Conservation (phyloP, 1,140 invertebrate genomes). For the Drosophila simulans region DNA sequence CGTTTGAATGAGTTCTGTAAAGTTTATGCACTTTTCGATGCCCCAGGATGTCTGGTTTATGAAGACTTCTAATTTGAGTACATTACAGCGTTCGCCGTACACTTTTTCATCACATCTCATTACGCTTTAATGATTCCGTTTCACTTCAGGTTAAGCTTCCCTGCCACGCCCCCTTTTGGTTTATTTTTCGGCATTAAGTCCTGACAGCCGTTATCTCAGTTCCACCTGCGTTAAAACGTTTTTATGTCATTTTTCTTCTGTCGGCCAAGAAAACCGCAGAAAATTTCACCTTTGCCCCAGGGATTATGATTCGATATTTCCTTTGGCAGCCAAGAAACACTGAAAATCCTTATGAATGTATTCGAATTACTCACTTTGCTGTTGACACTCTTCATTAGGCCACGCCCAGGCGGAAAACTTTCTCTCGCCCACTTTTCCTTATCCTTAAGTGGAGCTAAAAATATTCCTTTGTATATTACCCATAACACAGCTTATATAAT, state of each 20-base stretch:
- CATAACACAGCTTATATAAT: conserved; percentile 47
- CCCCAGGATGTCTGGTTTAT: neutral
- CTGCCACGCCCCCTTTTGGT: neutral
- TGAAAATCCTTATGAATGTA: conserved; percentile 14
- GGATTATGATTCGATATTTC: conserved; percentile 38
- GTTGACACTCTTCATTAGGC: conserved; percentile 46
- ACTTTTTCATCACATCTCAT: conserved; percentile 3
- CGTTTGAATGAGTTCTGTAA: neutral
- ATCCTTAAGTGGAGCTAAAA: neutral
- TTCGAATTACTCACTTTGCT: conserved; percentile 33
- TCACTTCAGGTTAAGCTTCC: neutral
- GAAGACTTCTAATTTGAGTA: neutral
- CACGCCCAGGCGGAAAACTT: conserved; percentile 15
- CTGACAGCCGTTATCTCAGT: conserved; percentile 22
- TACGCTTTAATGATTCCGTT: conserved; percentile 2
- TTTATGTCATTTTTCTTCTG: conserved; percentile 23
- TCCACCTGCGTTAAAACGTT: conserved; percentile 23
- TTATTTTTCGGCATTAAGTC: conserved; percentile 20
- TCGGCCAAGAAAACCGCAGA: neutral
- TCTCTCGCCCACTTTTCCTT: conserved; percentile 1
- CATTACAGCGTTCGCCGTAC: neutral
- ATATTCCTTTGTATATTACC: conserved; percentile 28
- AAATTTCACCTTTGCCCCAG: neutral
- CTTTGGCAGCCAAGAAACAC: neutral
- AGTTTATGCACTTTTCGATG: conserved; percentile 1